Conservation (phyloP, 2,888 invertebrate species). For the Leptarthrus brevirostris region DNA sequence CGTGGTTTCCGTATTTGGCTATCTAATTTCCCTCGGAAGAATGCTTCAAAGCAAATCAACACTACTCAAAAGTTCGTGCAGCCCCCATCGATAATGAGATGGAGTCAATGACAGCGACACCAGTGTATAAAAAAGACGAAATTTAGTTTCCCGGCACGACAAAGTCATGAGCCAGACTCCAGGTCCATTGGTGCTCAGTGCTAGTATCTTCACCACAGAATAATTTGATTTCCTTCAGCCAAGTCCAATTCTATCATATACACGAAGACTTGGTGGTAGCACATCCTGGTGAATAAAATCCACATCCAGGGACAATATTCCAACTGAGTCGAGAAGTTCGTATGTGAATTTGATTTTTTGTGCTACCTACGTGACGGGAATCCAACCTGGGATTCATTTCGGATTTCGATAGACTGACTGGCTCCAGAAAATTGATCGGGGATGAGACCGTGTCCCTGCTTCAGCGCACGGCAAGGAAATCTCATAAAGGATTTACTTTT, state of each 20-base stretch:
- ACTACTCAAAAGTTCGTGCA: background rate
- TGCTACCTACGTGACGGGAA: slow-evolving; percentile 53
- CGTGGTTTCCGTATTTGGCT: background rate
- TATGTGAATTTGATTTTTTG: slow-evolving; percentile 53
- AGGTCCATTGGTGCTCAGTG: slow-evolving; percentile 32
- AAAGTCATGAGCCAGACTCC: slow-evolving; percentile 14
- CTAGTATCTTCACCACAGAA: slow-evolving; percentile 30
- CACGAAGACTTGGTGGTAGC: background rate
- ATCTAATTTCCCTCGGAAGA: background rate
- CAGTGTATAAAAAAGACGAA: background rate
- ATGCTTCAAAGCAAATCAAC: background rate
- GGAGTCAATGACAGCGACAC: slow-evolving; percentile 9
- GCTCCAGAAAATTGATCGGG: slow-evolving; percentile 44
- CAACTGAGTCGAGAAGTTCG: slow-evolving; percentile 9
- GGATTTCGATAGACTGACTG: slow-evolving; percentile 51
- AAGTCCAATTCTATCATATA: slow-evolving; percentile 10
- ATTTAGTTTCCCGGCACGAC: slow-evolving; percentile 3
- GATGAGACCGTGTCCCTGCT: background rate
- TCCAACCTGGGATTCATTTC: slow-evolving; percentile 47
- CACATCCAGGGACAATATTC: slow-evolving; percentile 43
- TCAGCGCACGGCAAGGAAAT: background rate
- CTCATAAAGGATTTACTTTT: slow-evolving; percentile 32
- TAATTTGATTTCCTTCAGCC: slow-evolving; percentile 42
- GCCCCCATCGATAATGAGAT: slow-evolving; percentile 29
- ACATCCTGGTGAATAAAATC: slow-evolving; percentile 33